These are phyloP conservation scores for Lasioglossum marginatum DNA, from an alignment of 2,888 invertebrate species.

Conservation along the genomic window DNA sequence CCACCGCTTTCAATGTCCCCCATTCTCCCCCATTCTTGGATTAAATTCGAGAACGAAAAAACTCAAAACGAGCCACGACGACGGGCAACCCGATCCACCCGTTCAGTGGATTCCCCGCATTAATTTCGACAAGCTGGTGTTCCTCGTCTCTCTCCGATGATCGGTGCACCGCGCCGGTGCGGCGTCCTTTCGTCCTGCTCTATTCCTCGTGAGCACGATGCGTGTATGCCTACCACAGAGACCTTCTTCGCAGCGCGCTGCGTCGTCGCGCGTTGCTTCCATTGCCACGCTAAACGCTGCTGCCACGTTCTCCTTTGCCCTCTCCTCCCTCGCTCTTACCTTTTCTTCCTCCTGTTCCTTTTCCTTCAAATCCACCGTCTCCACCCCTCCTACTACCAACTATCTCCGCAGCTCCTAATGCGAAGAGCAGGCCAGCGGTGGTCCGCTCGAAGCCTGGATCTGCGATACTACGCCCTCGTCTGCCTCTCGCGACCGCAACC, in stretches of 20 bases:
- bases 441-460: neutral
- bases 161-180: neutral
- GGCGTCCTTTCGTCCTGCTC: constrained; percentile 4
- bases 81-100: constrained; percentile 67
- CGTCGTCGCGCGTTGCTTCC: constrained; percentile 30
- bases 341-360: neutral
- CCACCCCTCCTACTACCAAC: neutral
- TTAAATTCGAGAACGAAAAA: constrained; percentile 75
- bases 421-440: neutral
- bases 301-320: constrained; percentile 15
- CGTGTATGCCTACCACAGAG: constrained; percentile 6
- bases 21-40: constrained; percentile 72
- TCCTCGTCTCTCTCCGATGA: neutral
- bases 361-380: neutral
- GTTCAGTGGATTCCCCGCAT: constrained; percentile 67
- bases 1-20: constrained; percentile 74
- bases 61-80: constrained; percentile 66
- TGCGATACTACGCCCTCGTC: constrained; percentile 31
- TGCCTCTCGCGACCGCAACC: neutral
- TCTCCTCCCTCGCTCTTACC: neutral
- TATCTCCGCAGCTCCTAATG: neutral
- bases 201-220: neutral
- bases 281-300: constrained; percentile 47
- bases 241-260: neutral
- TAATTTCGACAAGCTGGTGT: constrained; percentile 63